Conservation (phyloP, 1,140 invertebrate genomes). For the Cyphomyrmex costatus region DNA sequence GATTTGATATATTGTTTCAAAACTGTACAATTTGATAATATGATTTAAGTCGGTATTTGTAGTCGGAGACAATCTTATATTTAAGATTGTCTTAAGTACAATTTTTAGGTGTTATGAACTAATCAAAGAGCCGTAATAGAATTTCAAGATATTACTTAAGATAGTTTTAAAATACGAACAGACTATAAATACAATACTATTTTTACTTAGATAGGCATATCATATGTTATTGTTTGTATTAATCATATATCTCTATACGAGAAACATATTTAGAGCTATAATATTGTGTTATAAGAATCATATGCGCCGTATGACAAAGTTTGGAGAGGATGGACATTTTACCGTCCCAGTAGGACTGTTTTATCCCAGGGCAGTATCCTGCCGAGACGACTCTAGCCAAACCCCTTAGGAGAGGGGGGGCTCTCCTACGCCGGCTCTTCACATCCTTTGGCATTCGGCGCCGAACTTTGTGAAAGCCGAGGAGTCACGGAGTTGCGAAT, state of each 20-base stretch:
- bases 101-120: no score
- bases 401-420: no score
- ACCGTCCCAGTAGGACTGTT: slow-evolving; percentile 48
- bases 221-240: background rate
- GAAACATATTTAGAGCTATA: slow-evolving; percentile 14
- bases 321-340: slow-evolving; percentile 35
- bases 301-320: slow-evolving; percentile 15
- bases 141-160: no score
- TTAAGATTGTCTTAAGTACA: no score
- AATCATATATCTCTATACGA: background rate
- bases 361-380: slow-evolving; percentile 18
- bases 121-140: no score
- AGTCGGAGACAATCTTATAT: no score
- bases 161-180: no score
- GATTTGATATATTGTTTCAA: no score
- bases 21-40: background rate
- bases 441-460: background rate
- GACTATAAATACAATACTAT: no score
- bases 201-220: background rate
- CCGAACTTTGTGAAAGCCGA: slow-evolving; percentile 73
- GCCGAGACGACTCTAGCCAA: slow-evolving; percentile 26
- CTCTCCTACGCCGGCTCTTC: background rate
- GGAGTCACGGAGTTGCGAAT: slow-evolving; percentile 76
- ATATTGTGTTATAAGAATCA: background rate
- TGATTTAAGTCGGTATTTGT: no score